Conservation (phyloP, 2,113 vertebrate genomes). For the Ceyx margarethae region DNA sequence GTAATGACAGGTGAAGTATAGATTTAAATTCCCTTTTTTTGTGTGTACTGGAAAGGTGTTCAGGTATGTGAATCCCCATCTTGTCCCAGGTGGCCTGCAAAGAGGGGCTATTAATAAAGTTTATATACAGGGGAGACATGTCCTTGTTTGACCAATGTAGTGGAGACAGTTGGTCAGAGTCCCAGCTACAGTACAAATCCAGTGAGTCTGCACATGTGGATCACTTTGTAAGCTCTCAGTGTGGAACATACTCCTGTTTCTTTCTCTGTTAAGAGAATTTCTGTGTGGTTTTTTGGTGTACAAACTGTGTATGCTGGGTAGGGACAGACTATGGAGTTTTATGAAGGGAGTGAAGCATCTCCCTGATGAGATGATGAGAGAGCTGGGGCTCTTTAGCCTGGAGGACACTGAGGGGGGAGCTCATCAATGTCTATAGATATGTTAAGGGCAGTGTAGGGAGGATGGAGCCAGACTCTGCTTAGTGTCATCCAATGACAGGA, state of each 20-base stretch:
- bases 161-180: not conserved
- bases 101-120: not conserved
- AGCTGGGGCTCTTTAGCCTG: too few relatives aligned
- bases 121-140: not conserved
- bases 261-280: not conserved
- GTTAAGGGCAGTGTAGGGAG: too few relatives aligned
- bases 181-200: not conserved
- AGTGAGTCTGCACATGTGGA: not conserved
- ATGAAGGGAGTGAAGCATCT: not conserved
- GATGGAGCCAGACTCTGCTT: too few relatives aligned
- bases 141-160: not conserved
- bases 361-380: too few relatives aligned
- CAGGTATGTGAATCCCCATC: not conserved
- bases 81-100: not conserved
- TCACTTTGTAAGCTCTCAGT: not conserved
- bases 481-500: too few relatives aligned
- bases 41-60: not conserved
- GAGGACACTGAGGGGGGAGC: too few relatives aligned
- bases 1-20: not conserved
- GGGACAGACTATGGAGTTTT: not conserved
- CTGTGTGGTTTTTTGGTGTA: not conserved
- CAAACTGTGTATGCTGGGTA: not conserved
- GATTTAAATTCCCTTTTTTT: not conserved
- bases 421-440: too few relatives aligned
- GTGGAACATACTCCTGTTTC: not conserved